These are phyloP conservation scores for Trinorchestia longiramus DNA, from an alignment of 1,140 invertebrate species.

Conservation along the genomic window DNA sequence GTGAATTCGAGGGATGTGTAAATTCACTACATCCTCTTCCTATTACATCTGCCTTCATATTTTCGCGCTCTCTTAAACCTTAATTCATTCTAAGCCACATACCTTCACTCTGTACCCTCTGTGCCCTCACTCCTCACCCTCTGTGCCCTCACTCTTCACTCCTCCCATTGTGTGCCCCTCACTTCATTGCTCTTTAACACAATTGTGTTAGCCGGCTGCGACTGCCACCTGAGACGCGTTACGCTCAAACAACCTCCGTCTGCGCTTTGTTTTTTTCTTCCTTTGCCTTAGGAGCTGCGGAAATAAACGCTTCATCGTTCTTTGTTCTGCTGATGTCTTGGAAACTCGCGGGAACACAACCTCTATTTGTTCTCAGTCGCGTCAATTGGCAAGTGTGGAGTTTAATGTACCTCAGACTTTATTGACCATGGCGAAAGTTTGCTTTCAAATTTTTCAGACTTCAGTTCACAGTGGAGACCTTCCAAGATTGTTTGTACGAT, in stretches of 20 bases:
- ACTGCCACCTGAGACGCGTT: constrained; percentile 18
- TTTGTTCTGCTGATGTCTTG: not conserved
- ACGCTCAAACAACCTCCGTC: not conserved
- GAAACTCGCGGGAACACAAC: not conserved
- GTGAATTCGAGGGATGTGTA: not conserved
- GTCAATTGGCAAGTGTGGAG: not conserved
- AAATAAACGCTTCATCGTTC: not conserved
- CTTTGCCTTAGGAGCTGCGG: not conserved
- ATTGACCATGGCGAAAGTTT: not conserved
- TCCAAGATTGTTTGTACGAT: too few relatives aligned
- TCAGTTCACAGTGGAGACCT: not conserved
- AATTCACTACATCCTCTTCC: not conserved
- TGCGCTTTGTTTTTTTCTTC: not conserved
- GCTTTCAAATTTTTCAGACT: not conserved
- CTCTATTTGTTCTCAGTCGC: not conserved
- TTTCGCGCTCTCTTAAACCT: not conserved
- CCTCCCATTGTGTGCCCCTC: not conserved
- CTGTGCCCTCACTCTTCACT: not conserved
- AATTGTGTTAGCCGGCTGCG: not conserved
- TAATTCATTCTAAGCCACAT: not conserved
- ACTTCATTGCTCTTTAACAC: constrained; percentile 19
- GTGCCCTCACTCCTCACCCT: not conserved
- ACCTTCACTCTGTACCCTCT: not conserved
- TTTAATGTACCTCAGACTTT: not conserved
- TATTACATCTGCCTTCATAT: not conserved